Evolutionary conservation across 2,888 invertebrate species (phyloP), one percentile per base, ranked within the genome.

Genomic region (Phlogophora meticulosa): DNA sequence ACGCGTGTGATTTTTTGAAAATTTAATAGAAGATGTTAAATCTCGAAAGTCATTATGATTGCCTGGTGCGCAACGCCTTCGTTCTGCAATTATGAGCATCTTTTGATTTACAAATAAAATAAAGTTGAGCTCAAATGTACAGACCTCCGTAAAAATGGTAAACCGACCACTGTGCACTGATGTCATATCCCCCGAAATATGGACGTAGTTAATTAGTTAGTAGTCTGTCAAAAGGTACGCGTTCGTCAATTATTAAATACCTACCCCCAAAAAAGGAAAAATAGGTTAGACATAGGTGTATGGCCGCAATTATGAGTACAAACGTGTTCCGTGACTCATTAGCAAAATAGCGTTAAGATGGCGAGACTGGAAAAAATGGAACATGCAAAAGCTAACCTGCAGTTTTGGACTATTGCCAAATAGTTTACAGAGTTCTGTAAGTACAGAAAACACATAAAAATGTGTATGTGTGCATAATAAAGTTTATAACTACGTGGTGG

Each of bases 321-420:
- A 65, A 62, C 48, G 66, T 75, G 60, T 72, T 51, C 49, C 66
- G 72, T 76, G 77, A 72, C 52, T 74, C 72, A 81, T 76, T 80
- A 68, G 62, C 73, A 73, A 82, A 81, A 72, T 72, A 74, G 66
- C 75, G 72, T 78, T 70, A 82, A 81, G 76, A 80, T 80, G 74
- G 56, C 49, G 51, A 56, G 52, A 71, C 81, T 75, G 62, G 52
- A 79, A 82, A 80, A 85, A 85, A 80, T 81, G 81, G 80, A 80
- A 72, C 80, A 83, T 78, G 73, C 74, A 79, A 78, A 78, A 82
- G 52, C 53, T 43, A 63, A 84, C 83, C 84, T 86, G 84, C 83
- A 83, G 71, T 70, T 59, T 85, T 87, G 87, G 88, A 81, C 67
- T 48, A 51, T 59, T 80, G 87, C 87, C 87, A 87, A 81, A 76